Conservation (phyloP, 2,113 vertebrate genomes). For the Tyrannus savana region DNA sequence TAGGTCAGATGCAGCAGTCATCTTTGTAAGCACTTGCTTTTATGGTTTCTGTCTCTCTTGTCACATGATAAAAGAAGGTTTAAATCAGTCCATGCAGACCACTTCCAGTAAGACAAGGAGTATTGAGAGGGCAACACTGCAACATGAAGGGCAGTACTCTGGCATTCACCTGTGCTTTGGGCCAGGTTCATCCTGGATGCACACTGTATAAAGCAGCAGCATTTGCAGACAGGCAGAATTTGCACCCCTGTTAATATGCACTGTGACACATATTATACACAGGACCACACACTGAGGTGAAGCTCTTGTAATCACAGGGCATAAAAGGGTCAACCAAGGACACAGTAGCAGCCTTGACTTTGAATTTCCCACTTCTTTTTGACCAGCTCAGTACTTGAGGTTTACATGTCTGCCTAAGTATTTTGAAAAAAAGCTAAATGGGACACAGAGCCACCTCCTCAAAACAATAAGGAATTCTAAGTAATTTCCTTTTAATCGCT, state of each 20-base stretch:
- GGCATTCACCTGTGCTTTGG: not conserved
- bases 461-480: not conserved
- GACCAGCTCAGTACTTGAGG: not conserved
- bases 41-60: not conserved
- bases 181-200: not conserved
- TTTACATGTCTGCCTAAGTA: not conserved
- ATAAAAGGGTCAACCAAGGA: not conserved
- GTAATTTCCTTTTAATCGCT: not conserved
- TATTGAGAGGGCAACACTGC: not conserved
- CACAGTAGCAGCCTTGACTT: not conserved
- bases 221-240: not conserved
- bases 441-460: not conserved
- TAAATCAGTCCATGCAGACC: not conserved
- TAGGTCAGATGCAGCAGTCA: conserved; percentile 63
- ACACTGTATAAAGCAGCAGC: not conserved
- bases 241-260: not conserved
- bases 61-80: not conserved
- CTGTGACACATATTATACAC: not conserved
- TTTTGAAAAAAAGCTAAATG: not conserved
- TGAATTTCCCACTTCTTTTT: not conserved
- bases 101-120: not conserved
- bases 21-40: conserved; percentile 50
- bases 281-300: not conserved
- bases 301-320: not conserved
- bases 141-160: not conserved